Conservation (phyloP, 2,113 vertebrate genomes). For the Orcinus orca region DNA sequence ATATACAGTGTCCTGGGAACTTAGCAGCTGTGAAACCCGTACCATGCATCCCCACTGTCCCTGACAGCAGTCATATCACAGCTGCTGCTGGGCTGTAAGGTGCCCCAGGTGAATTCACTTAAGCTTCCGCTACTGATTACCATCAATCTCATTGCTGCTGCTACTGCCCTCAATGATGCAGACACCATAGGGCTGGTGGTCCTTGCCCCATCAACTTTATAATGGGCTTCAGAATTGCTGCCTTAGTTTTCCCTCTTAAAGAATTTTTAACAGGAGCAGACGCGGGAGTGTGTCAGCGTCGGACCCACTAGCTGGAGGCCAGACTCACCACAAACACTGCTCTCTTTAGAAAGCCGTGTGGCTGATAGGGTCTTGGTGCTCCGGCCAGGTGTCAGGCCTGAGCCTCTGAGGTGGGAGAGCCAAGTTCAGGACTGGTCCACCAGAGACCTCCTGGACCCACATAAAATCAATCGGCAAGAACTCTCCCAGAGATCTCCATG, state of each 20-base stretch:
- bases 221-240: not conserved
- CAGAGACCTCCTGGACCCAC: too few species aligned
- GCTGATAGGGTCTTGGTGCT: too few species aligned
- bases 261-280: not conserved
- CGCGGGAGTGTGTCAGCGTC: fast-evolving
- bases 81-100: not conserved
- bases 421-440: too few species aligned
- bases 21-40: not conserved
- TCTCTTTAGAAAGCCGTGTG: too few species aligned
- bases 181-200: not conserved
- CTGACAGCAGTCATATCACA: not conserved
- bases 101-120: not conserved
- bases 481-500: too few species aligned
- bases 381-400: too few species aligned
- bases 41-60: not conserved
- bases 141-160: not conserved
- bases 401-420: too few species aligned
- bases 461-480: fast-evolving
- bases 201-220: not conserved
- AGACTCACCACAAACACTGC: too few species aligned
- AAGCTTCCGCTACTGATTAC: not conserved
- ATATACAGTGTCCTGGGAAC: not conserved
- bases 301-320: too few species aligned
- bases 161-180: not conserved
- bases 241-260: not conserved